phyloP scores from a whole-genome alignment of 2,113 vertebrate genomes.

The Gopherus evgoodei region DNA sequence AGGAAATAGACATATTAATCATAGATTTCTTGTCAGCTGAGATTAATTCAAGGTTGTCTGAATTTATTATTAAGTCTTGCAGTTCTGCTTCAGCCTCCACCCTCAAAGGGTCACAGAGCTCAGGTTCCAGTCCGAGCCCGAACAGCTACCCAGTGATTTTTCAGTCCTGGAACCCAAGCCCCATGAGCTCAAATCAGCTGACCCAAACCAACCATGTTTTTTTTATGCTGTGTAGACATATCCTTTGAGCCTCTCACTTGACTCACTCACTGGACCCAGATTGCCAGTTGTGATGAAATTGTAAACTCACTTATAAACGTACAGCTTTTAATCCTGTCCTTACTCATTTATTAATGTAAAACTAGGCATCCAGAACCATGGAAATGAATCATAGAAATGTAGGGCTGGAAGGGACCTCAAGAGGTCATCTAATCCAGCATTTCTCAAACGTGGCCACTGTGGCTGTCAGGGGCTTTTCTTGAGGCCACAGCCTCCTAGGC shows the following conservation, averaged over 20 bases:
- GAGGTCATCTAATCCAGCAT: neutral
- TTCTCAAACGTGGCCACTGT: too few relatives aligned
- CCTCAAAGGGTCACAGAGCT: too few relatives aligned
- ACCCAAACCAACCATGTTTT: too few relatives aligned
- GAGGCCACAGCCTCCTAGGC: too few relatives aligned
- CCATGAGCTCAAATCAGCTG: too few relatives aligned
- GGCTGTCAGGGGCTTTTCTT: too few relatives aligned
- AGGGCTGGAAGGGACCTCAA: neutral
- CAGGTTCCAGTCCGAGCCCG: too few relatives aligned
- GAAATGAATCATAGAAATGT: neutral
- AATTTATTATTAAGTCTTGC: constrained; percentile 4
- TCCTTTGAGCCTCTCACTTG: neutral
- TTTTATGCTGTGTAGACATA: too few relatives aligned
- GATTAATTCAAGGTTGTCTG: constrained; percentile 24
- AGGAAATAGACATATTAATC: neutral
- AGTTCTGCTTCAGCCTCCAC: neutral
- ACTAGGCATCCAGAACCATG: neutral
- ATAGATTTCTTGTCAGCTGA: constrained; percentile 19
- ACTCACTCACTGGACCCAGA: neutral
- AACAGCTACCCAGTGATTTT: too few relatives aligned
- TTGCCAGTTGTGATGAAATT: neutral
- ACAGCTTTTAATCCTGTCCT: neutral
- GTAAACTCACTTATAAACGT: neutral
- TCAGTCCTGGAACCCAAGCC: too few relatives aligned
- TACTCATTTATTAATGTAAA: neutral